These are phyloP conservation scores for Sylvilagus bachmani DNA, from an alignment of 2,113 vertebrate genomes.

Conservation along the genomic window DNA sequence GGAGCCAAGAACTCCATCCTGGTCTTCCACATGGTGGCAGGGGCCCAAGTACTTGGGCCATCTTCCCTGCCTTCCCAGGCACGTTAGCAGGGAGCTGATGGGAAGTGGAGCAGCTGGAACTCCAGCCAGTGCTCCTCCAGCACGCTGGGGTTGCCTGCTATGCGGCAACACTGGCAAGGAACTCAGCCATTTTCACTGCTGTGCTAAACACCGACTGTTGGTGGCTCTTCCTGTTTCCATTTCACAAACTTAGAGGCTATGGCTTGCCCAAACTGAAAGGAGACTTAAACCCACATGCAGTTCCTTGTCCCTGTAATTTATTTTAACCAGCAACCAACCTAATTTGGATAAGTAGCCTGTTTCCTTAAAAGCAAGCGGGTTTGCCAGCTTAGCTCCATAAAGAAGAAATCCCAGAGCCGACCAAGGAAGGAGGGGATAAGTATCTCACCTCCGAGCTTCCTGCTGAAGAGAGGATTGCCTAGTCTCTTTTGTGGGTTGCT, in stretches of 20 bases:
- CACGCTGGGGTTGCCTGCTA: too few relatives aligned
- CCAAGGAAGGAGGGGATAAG: neutral
- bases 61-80: too few relatives aligned
- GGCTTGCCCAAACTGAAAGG: neutral
- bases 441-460: conserved; percentile 19
- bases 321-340: neutral
- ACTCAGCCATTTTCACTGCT: too few relatives aligned
- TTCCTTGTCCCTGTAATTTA: neutral
- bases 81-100: too few relatives aligned
- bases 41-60: too few relatives aligned
- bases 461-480: neutral
- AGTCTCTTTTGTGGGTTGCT: neutral
- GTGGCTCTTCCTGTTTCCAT: neutral
- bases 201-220: too few relatives aligned
- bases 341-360: neutral
- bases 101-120: too few relatives aligned
- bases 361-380: neutral
- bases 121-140: too few relatives aligned
- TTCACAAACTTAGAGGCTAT: neutral
- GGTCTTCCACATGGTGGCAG: too few relatives aligned
- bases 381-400: neutral
- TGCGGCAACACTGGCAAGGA: too few relatives aligned
- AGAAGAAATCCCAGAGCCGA: neutral
- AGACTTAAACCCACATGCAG: neutral
- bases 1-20: too few relatives aligned